Evolutionary conservation across 1,140 invertebrate genomes (phyloP).

Genomic region (Sycophila sp.): DNA sequence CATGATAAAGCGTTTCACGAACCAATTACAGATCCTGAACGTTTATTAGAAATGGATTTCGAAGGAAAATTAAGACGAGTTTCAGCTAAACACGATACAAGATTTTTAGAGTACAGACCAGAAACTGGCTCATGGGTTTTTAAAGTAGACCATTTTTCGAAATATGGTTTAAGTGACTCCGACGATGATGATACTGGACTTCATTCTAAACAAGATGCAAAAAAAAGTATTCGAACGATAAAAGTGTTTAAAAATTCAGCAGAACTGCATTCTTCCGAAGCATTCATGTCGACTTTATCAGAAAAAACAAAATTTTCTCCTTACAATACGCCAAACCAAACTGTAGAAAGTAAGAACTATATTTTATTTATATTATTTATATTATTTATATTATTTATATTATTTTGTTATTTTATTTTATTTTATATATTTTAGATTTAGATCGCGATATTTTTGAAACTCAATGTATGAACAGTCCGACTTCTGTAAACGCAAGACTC

Average conservation of each 20-base stretch:
- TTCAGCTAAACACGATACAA: slow-evolving; percentile 86
- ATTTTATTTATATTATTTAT: too few relatives aligned
- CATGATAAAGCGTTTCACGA: slow-evolving; percentile 84
- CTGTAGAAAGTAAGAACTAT: too few relatives aligned
- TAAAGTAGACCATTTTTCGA: slow-evolving; percentile 94
- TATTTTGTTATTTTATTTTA: too few relatives aligned
- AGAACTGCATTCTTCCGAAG: not conserved
- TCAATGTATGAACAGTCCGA: slow-evolving; percentile 63
- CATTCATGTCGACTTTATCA: not conserved
- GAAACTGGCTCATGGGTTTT: slow-evolving; percentile 97
- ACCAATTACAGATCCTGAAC: slow-evolving; percentile 83
- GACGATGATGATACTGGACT: slow-evolving; percentile 82
- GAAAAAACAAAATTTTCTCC: too few relatives aligned
- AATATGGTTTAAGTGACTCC: slow-evolving; percentile 92
- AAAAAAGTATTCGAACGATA: not conserved
- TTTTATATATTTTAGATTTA: not conserved
- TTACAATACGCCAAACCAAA: too few relatives aligned
- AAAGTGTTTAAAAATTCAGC: not conserved
- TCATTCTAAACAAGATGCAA: slow-evolving; percentile 16
- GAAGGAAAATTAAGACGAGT: slow-evolving; percentile 85
- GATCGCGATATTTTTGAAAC: too few relatives aligned
- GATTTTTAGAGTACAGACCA: slow-evolving; percentile 94
- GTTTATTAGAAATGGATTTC: slow-evolving; percentile 86
- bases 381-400: not conserved
- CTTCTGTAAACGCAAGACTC: slow-evolving; percentile 68